Conservation (phyloP, 2,113 vertebrate species). For the Nycticryphes semicollaris region DNA sequence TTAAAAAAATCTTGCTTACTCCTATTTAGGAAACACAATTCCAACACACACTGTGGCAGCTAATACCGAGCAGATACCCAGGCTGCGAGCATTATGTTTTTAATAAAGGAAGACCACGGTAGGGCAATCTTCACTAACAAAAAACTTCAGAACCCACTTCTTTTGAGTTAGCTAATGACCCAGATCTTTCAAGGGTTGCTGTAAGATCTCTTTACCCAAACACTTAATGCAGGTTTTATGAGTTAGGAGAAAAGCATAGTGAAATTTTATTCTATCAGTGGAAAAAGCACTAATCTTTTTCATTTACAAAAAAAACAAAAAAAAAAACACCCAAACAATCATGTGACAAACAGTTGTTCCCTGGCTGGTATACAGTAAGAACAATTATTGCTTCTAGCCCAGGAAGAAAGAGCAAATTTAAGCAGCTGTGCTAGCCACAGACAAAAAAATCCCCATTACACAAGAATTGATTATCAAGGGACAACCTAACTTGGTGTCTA, state of each 20-base stretch:
- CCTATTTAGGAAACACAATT: background rate
- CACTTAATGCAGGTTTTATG: background rate
- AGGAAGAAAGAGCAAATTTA: background rate
- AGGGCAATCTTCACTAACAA: background rate
- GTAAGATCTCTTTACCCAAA: background rate
- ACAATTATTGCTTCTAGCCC: background rate
- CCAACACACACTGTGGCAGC: background rate
- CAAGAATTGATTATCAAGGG: background rate
- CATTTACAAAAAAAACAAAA: background rate
- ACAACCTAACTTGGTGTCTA: too few relatives aligned
- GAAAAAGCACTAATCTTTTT: background rate
- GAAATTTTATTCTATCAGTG: background rate
- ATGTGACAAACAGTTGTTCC: background rate
- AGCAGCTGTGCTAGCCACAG: background rate
- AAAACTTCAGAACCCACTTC: background rate
- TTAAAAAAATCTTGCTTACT: background rate
- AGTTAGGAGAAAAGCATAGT: background rate
- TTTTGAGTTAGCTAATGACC: background rate
- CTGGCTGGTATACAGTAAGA: background rate
- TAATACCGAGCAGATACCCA: background rate
- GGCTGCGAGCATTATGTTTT: background rate
- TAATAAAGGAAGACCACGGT: background rate
- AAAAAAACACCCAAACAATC: background rate
- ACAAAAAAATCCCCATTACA: background rate
- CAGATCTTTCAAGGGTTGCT: background rate